These are phyloP conservation scores for Psittacula derbiana DNA, from an alignment of 2,797 vertebrate species.

Conservation along the genomic window DNA sequence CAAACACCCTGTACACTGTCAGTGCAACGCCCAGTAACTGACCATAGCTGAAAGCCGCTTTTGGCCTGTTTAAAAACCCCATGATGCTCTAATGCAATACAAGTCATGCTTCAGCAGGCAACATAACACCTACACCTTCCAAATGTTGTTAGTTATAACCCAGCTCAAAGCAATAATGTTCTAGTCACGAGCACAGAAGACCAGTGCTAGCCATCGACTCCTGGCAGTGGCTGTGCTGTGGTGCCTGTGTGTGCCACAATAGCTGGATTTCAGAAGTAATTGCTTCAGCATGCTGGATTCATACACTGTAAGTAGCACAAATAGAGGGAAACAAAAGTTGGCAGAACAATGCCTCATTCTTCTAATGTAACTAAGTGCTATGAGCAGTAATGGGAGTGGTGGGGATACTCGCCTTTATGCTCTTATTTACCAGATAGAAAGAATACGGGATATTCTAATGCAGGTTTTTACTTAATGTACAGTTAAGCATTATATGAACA, in stretches of 20 bases:
- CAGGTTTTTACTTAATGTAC: constrained; percentile 53
- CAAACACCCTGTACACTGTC: not conserved
- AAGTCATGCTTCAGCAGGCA: not conserved
- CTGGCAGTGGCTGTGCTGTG: not conserved
- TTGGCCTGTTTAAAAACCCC: not conserved
- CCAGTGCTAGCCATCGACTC: not conserved
- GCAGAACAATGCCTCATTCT: constrained; percentile 48
- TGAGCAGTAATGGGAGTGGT: constrained; percentile 33
- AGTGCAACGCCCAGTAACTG: not conserved
- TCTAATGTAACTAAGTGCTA: constrained; percentile 59
- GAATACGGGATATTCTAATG: constrained; percentile 14
- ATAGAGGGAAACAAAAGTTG: constrained; percentile 29
- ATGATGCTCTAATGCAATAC: not conserved
- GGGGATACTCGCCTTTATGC: constrained; percentile 40
- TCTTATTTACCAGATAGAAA: constrained; percentile 27
- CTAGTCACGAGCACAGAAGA: not conserved
- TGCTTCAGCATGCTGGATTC: not conserved
- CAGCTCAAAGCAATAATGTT: not conserved
- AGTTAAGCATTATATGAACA: constrained; percentile 48
- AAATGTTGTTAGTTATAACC: not conserved
- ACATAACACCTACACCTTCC: not conserved
- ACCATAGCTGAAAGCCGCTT: not conserved
- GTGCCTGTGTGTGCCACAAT: not conserved
- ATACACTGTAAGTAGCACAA: not conserved
- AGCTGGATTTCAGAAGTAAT: not conserved